These are phyloP conservation scores for Clistopyga incitator DNA, from an alignment of 2,888 invertebrate species.

Conservation along the genomic window DNA sequence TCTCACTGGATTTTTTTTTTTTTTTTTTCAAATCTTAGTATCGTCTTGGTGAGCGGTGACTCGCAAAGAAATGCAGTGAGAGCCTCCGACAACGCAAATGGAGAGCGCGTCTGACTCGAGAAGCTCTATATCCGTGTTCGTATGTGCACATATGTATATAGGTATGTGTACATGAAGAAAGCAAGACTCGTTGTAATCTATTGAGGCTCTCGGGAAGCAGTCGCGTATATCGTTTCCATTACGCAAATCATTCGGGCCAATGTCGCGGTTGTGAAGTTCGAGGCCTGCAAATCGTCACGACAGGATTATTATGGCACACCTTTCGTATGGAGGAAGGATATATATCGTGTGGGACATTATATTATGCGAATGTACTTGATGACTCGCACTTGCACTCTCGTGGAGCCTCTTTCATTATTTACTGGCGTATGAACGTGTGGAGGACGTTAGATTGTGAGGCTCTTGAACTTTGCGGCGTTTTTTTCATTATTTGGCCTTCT, in stretches of 20 bases:
- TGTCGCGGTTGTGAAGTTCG: constrained; percentile 69
- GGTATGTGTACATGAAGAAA: constrained; percentile 8
- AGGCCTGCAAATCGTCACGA: constrained; percentile 75
- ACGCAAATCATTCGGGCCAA: constrained; percentile 76
- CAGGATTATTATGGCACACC: constrained; percentile 50
- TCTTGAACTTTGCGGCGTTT: not conserved
- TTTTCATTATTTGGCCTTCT: constrained; percentile 4
- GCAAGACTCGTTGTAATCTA: constrained; percentile 32
- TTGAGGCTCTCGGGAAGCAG: constrained; percentile 27
- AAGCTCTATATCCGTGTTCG: constrained; percentile 2
- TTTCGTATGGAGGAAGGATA: constrained; percentile 25
- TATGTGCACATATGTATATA: not conserved
- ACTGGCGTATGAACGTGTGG: not conserved
- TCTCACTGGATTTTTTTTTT: constrained; percentile 31
- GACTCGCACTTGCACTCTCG: constrained; percentile 31
- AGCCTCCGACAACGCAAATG: constrained; percentile 12
- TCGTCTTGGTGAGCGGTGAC: constrained; percentile 63
- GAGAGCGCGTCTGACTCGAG: constrained; percentile 32
- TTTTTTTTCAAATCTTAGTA: constrained; percentile 6
- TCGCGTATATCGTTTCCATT: constrained; percentile 73
- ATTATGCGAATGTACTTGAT: constrained; percentile 13
- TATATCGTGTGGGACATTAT: not conserved
- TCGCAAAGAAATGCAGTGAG: constrained; percentile 65
- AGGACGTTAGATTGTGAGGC: not conserved
- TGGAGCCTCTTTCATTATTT: not conserved